Conservation (phyloP, 2,888 invertebrate species). For the Ophioninae sp. region DNA sequence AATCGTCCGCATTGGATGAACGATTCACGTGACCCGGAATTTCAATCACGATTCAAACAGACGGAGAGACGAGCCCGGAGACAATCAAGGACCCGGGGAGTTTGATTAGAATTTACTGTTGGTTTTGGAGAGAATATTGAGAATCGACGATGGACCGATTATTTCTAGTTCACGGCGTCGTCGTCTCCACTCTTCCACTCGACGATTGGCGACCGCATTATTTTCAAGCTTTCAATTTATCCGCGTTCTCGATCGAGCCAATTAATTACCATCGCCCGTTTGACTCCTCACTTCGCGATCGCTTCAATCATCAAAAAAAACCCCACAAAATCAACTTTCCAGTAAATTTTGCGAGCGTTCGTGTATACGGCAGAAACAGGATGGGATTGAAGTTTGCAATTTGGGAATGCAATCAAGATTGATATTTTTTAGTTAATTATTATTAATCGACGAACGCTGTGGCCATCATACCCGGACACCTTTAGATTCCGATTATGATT, state of each 20-base stretch:
- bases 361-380: too few species aligned
- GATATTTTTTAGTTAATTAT: too few species aligned
- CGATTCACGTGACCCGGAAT: slow-evolving; percentile 63
- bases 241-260: slow-evolving; percentile 11
- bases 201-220: slow-evolving; percentile 5
- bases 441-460: too few species aligned
- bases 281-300: not conserved
- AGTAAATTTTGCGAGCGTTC: too few species aligned
- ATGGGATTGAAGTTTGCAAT: too few species aligned
- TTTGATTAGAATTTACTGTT: slow-evolving; percentile 64
- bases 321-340: not conserved
- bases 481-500: too few species aligned
- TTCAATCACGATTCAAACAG: slow-evolving; percentile 63
- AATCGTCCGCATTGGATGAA: slow-evolving; percentile 46
- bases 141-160: slow-evolving; percentile 58
- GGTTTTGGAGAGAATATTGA: slow-evolving; percentile 58
- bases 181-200: slow-evolving; percentile 26
- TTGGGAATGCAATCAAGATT: too few species aligned
- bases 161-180: slow-evolving; percentile 52
- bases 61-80: slow-evolving; percentile 46
- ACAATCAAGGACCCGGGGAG: slow-evolving; percentile 58
- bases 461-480: too few species aligned
- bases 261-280: not conserved
- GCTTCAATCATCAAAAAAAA: not conserved
- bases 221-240: slow-evolving; percentile 12